Evolutionary conservation across 1,140 invertebrate species (phyloP).

Genomic region (Vanessa atalanta): DNA sequence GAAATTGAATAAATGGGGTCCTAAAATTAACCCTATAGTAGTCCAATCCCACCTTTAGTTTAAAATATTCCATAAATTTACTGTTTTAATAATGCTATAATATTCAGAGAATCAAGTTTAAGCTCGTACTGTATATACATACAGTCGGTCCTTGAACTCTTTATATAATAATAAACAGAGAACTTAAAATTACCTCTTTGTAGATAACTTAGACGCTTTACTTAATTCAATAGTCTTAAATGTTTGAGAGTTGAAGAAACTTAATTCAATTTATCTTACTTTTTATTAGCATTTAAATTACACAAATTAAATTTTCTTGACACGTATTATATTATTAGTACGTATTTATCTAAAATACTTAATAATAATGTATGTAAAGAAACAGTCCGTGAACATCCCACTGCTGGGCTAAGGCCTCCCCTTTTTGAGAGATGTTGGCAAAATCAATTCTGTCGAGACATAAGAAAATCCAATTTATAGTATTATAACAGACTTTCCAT

Average conservation of each 20-base stretch:
- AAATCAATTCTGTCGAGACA: too few species aligned
- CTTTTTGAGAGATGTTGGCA: too few species aligned
- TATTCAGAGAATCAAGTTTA: background rate
- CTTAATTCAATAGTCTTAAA: background rate
- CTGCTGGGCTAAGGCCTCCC: too few species aligned
- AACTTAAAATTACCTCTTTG: background rate
- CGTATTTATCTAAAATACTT: too few species aligned
- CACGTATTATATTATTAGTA: too few species aligned
- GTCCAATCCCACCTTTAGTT: background rate
- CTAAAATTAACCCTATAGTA: background rate
- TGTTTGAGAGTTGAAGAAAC: background rate
- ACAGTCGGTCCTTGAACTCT: background rate
- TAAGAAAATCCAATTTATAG: too few species aligned
- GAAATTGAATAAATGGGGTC: background rate
- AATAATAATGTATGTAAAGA: too few species aligned
- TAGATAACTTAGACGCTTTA: background rate
- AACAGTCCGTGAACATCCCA: too few species aligned
- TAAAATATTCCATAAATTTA: slow-evolving; percentile 2
- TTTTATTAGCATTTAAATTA: background rate
- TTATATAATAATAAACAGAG: background rate
- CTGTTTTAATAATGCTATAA: background rate
- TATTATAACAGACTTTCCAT: too few species aligned
- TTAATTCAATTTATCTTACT: background rate
- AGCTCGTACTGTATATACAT: background rate
- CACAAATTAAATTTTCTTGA: too few species aligned